These are phyloP conservation scores for Catharus fuscescens DNA, from an alignment of 2,113 vertebrate species.

Conservation along the genomic window DNA sequence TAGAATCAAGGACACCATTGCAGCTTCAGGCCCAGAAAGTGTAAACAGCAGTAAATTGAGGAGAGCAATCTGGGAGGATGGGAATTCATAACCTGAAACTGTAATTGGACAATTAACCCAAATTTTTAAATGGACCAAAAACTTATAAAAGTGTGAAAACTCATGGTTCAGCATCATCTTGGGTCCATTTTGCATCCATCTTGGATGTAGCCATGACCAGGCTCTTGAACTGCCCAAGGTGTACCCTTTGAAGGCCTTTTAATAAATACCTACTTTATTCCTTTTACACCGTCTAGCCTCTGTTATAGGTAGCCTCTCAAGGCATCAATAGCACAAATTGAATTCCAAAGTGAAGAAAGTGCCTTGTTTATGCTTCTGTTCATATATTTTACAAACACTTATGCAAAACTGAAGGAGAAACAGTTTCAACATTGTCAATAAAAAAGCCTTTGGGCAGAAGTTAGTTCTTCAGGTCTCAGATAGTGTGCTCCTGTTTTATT, in stretches of 20 bases:
- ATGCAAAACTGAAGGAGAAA: not conserved
- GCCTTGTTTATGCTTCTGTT: not conserved
- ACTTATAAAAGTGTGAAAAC: not conserved
- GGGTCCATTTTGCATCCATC: not conserved
- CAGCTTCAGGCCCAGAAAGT: not conserved
- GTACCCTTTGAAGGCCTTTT: not conserved
- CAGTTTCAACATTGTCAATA: not conserved
- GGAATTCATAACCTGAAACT: not conserved
- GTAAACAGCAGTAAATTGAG: not conserved
- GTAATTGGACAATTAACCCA: not conserved
- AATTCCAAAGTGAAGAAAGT: not conserved
- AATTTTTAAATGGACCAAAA: not conserved
- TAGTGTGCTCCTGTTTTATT: not conserved
- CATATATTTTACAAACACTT: not conserved
- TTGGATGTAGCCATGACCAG: rapidly evolving
- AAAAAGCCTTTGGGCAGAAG: not conserved
- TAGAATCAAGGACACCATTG: rapidly evolving
- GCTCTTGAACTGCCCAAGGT: not conserved
- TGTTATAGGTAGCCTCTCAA: not conserved
- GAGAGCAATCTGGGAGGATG: not conserved
- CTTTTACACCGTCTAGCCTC: not conserved
- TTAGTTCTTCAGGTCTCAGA: not conserved
- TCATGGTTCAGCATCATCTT: rapidly evolving
- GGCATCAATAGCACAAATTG: not conserved
- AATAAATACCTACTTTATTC: not conserved